Evolutionary conservation across 2,113 vertebrate genomes (phyloP).

Genomic region (Rynchops niger): DNA sequence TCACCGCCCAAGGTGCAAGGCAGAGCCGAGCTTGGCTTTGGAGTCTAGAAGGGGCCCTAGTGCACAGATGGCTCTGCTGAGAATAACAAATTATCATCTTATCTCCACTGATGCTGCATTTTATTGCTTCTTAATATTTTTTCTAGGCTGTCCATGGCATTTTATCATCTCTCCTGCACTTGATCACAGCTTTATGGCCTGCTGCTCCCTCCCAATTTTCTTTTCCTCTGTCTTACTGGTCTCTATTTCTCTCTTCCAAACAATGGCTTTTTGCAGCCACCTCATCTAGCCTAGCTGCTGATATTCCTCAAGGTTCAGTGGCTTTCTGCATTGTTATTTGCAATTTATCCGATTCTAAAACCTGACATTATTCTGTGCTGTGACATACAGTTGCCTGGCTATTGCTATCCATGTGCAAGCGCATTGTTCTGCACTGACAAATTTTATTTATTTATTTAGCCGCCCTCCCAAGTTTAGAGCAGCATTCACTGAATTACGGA

Average conservation of each 20-base stretch:
- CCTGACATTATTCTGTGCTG: conserved; percentile 57
- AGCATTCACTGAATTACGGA: conserved; percentile 24
- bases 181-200: neutral
- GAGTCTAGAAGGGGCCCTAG: neutral
- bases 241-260: neutral
- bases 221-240: neutral
- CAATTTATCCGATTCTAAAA: conserved; percentile 75
- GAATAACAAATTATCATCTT: conserved; percentile 53
- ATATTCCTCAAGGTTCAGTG: conserved; percentile 62
- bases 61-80: conserved; percentile 2
- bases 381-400: conserved; percentile 23
- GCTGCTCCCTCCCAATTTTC: neutral
- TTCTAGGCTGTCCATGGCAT: neutral
- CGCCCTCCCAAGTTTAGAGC: neutral
- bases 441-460: conserved; percentile 58
- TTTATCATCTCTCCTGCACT: conserved; percentile 30
- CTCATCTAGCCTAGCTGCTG: conserved; percentile 9
- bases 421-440: conserved; percentile 48
- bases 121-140: conserved; percentile 60
- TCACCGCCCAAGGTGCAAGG: neutral
- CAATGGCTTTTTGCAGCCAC: conserved; percentile 7
- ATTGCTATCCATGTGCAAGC: conserved; percentile 42
- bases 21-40: neutral
- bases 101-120: conserved; percentile 34
- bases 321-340: conserved; percentile 65